Evolutionary conservation across 1,140 invertebrate genomes (phyloP).

Genomic region (Ericerus pela): DNA sequence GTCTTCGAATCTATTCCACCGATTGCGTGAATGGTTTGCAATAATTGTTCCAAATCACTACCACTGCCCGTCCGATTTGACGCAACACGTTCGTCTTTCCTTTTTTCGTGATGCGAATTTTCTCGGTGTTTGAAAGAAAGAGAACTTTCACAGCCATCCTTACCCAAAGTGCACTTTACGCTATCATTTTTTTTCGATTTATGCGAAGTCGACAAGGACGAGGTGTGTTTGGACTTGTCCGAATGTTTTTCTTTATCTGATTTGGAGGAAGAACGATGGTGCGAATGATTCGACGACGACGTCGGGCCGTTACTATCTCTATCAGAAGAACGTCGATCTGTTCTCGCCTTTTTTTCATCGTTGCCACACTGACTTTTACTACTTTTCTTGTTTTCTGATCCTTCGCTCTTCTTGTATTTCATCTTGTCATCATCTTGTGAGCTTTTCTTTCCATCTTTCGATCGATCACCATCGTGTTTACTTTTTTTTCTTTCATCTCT

Average conservation of each 20-base stretch:
- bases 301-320: conserved; percentile 18
- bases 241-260: background rate
- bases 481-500: conserved; percentile 10
- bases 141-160: background rate
- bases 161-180: background rate
- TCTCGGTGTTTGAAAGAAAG: too few relatives aligned
- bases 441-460: conserved; percentile 16
- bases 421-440: background rate
- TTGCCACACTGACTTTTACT: background rate
- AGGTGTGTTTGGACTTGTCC: background rate
- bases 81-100: too few relatives aligned
- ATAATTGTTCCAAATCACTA: background rate
- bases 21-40: conserved; percentile 4
- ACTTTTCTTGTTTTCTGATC: background rate
- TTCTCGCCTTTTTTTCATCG: conserved; percentile 4
- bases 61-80: background rate
- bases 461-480: conserved; percentile 14
- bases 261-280: background rate
- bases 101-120: background rate
- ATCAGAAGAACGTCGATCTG: conserved; percentile 19
- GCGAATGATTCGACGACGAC: background rate
- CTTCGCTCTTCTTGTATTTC: background rate
- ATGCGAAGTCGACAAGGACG: background rate
- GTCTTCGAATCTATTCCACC: conserved; percentile 1
- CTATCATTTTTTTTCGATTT: background rate